phyloP scores from a whole-genome alignment of 92 coral and sea anemone species.

The Metridium senile region DNA sequence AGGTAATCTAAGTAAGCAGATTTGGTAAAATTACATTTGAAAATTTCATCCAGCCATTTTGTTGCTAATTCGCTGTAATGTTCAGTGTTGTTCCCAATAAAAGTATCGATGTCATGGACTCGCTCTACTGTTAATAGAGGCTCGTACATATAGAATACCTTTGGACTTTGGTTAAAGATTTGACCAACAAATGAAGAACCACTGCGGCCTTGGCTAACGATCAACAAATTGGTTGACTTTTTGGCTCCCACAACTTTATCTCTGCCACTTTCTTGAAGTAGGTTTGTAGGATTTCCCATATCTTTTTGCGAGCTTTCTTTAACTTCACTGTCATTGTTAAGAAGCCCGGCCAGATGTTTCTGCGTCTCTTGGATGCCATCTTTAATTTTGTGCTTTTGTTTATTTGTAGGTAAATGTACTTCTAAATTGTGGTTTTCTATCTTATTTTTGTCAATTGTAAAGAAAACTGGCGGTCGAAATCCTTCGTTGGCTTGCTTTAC shows the following conservation, averaged over 20 bases:
- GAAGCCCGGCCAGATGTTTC: no score
- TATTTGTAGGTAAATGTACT: not conserved
- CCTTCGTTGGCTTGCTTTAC: constrained; percentile 4
- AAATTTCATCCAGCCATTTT: constrained; percentile 23
- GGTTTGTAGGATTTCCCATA: not conserved
- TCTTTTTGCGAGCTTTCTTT: not conserved
- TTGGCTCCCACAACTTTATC: not conserved
- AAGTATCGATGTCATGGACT: constrained; percentile 19
- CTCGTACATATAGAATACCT: constrained; percentile 47
- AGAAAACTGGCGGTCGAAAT: constrained; percentile 2
- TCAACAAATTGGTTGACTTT: constrained; percentile 36
- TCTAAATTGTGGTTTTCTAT: not conserved
- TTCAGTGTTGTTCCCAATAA: constrained; percentile 17
- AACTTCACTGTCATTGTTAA: not conserved
- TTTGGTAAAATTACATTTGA: constrained; percentile 40
- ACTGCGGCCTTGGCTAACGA: constrained; percentile 60
- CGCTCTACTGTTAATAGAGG: constrained; percentile 29
- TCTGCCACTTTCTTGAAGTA: no score
- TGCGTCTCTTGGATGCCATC: not conserved
- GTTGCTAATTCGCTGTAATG: constrained; percentile 16
- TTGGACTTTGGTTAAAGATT: constrained; percentile 42
- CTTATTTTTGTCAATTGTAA: not conserved
- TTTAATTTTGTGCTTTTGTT: not conserved
- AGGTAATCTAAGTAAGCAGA: constrained; percentile 29
- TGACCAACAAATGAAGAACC: constrained; percentile 67